Evolutionary conservation across 1,140 invertebrate species (phyloP).

Genomic region (Leptopilina clavipes): DNA sequence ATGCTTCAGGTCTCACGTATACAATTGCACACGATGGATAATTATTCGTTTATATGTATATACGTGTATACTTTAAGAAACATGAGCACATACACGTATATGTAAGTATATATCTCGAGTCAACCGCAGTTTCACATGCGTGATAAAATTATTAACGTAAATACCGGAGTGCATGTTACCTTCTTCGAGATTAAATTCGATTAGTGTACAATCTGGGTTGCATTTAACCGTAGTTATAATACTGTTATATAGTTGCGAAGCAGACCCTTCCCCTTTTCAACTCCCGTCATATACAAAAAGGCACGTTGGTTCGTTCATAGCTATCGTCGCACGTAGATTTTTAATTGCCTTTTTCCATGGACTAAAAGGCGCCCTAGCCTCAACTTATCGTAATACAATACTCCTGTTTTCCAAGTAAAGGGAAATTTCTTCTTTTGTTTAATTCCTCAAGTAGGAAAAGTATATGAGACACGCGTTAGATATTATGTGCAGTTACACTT

Average conservation of each 20-base stretch:
- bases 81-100: slow-evolving; percentile 39
- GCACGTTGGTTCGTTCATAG: slow-evolving; percentile 9
- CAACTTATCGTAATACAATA: slow-evolving; percentile 50
- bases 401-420: slow-evolving; percentile 46
- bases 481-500: slow-evolving; percentile 25
- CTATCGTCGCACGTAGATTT: slow-evolving; percentile 61
- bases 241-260: slow-evolving; percentile 7
- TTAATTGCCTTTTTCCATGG: slow-evolving; percentile 63
- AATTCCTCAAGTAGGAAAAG: slow-evolving; percentile 31
- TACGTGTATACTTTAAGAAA: neutral
- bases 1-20: neutral
- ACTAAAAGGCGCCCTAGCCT: slow-evolving; percentile 31
- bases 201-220: slow-evolving; percentile 61
- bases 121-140: slow-evolving; percentile 49
- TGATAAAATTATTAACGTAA: slow-evolving; percentile 72
- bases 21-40: slow-evolving; percentile 54
- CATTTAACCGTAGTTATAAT: slow-evolving; percentile 55
- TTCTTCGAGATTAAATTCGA: slow-evolving; percentile 66
- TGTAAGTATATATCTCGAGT: slow-evolving; percentile 39
- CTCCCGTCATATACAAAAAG: no score
- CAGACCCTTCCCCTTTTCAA: neutral
- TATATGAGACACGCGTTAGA: neutral
- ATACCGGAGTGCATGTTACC: slow-evolving; percentile 65
- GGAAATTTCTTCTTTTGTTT: slow-evolving; percentile 50
- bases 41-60: slow-evolving; percentile 58